Base-by-base conservation (phyloP, 2,797 vertebrate genomes). In the Gouania willdenowi region DNA sequence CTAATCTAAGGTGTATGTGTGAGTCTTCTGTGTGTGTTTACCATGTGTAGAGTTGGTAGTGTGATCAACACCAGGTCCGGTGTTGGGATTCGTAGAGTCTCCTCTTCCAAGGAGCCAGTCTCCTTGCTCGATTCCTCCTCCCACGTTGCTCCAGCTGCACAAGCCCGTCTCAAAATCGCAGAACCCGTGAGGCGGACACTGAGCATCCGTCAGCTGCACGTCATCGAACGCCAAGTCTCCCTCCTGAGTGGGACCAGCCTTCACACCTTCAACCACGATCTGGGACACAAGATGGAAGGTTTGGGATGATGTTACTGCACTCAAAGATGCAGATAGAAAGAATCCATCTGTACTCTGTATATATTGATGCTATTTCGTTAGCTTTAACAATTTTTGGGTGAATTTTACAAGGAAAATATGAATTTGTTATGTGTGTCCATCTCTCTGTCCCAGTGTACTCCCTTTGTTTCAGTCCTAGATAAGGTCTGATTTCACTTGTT, bases 211-310 rank as follows among this genome's bases (percentile, higher is more conserved):
- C 42, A 89, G 27, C 23, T 47, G 52, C 1, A 90, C 57, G n/a
- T 90, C 89, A 63, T 90, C 89, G 30, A 90, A 65, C 3, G 89
- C 88, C 52, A 90, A 61, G 55, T 75, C 79, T 26, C 84, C 86
- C 37, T 77, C 63, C 19, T 29, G 46, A 6, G 54, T 67, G 8
- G 67, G 64, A 2, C 80, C 82, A 2, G 33, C 26, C 34, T 68
- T 82, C 43, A 88, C 70, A 14, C 84, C 87, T 30, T 89, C 86
- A 39, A 90, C 73, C 52, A 85, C 11, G 5, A 90, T 71, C 88
- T 90, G 61, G 49, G 44, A 64, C 20, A 45, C 11, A 47, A 32
- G 61, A 25, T 2, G 5, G n/a, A n/a, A n/a, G n/a, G n/a, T n/a
- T n/a, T 10, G 10, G 10, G 10, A 10, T 10, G 10, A 10, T 10